Evolutionary conservation across 2,797 vertebrate genomes (phyloP).

Genomic region (Channa striata): DNA sequence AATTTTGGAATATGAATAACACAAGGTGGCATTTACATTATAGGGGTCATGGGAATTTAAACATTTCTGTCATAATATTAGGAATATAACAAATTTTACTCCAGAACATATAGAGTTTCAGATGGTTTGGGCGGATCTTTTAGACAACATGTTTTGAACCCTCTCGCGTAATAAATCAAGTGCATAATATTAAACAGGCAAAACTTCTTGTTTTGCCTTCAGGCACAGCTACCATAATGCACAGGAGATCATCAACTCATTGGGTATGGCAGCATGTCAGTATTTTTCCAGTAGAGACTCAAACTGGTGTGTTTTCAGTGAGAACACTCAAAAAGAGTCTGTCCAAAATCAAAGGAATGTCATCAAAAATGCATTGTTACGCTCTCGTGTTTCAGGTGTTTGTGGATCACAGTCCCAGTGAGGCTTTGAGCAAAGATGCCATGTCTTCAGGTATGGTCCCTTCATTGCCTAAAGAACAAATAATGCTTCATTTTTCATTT

Average conservation of each 20-base stretch:
- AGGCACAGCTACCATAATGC: slow-evolving; percentile 55
- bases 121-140: background rate
- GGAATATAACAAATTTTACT: background rate
- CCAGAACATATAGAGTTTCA: slow-evolving; percentile 4
- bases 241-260: slow-evolving; percentile 17
- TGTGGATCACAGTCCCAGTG: slow-evolving; percentile 89
- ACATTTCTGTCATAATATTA: slow-evolving; percentile 3
- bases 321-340: slow-evolving; percentile 48
- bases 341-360: slow-evolving; percentile 26
- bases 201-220: slow-evolving; percentile 20
- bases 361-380: slow-evolving; percentile 16
- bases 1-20: too few relatives aligned
- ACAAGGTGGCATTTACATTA: background rate
- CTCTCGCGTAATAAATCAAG: background rate
- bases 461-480: slow-evolving; percentile 85
- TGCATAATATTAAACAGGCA: slow-evolving; percentile 22
- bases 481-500: background rate
- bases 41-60: background rate
- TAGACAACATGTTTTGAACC: slow-evolving; percentile 5
- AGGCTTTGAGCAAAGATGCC: slow-evolving; percentile 93
- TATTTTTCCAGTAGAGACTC: slow-evolving; percentile 45
- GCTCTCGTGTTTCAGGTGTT: slow-evolving; percentile 29
- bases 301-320: slow-evolving; percentile 21
- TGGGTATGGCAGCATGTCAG: slow-evolving; percentile 57
- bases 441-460: slow-evolving; percentile 92